Evolutionary conservation across 1,140 invertebrate genomes (phyloP), one percentile per base, ranked within the genome.

Genomic region (Saxidomus purpurata): DNA sequence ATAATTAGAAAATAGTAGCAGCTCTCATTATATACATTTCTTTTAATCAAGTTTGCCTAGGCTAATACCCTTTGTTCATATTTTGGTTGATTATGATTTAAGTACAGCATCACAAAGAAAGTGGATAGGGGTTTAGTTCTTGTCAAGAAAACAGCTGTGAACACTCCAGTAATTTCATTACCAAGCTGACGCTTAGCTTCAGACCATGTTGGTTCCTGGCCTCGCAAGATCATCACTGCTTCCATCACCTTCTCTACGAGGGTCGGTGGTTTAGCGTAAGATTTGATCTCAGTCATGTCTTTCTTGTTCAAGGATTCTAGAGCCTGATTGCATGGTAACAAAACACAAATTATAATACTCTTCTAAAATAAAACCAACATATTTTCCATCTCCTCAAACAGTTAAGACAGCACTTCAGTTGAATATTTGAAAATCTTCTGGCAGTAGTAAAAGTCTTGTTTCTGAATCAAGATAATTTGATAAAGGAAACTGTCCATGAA

Each of bases 231-330:
- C 96, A 98, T 98, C 0, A 98, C 98, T 28, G 98, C 98, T 95
- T 98, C 98, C 97, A 98, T 97, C 0, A 98, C 98, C 96, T 98
- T 98, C 96, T 98, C 98, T 0, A 98, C 98, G 94, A 98, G 97
- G 40, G 97, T 96, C 19, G 98, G 98, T 1, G 98, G 98, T 92
- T 97, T 97, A 0, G 97, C 97, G 95, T 98, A 98, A 0, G 98
- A 98, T 95, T 98, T 98, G 81, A 99, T 98, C 96, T 98, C 98
- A 61, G 97, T 97, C 61, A 98, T 97, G 94, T 98, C 98, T 85
- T 98, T 98, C 95, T 98, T 98, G 94, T 98, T 98, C 31, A 98
- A 95, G 17, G 98, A 96, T 92, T 98, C 97, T 84, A 98, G 94
- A 69, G 98, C 97, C 97, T 97, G 67, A 71, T 71, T 28, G 19